Base-by-base conservation (phyloP, 53 echinoderm and acorn worm species). In the Echinarachnius parma region DNA sequence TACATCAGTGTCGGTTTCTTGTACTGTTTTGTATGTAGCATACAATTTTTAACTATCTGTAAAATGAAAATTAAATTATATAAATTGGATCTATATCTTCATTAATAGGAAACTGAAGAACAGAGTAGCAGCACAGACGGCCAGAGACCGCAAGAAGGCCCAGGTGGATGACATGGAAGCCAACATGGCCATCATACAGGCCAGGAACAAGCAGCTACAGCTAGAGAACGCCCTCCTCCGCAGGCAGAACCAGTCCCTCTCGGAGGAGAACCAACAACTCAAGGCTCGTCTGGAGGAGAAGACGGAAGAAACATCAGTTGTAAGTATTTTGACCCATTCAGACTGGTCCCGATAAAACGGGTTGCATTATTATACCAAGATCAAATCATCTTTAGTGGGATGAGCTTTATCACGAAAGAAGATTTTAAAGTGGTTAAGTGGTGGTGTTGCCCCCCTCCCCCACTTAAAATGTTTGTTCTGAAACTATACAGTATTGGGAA, bases 91-190 rank as follows among this genome's bases (percentile, higher is more conserved):
- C 13, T 39, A 39, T 13, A 39, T 13, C 42, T 39, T 39, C 13
- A 39, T 39, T 39, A 39, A 29, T 78, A 98, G 98, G 63, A 98
- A 98, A 76, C 62, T 98, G 61, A 98, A 98, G 66, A 98, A 98
- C 83, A 54, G 98, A 49, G 98, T 98, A 14, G 98, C 98, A 66
- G 98, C 98, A 34, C 98, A 98, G 78, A 98, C 98, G 48, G 98
- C 98, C 31, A 68, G 91, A 61, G 98, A 98, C 75, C 70, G 98
- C 4, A 98, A 98, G 79, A 98, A 98, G 60, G 91, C 91, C 31
- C 86, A 88, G 57, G 74, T 98, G 77, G 88, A 84, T 48, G 59
- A 60, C 15, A 48, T 98, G 10, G 98, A 98, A 75, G 83, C 71
- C 24, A 70, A 58, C 26, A 56, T 88, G 4, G 65, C 48, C 28